A percentile compares a stretch with the other conserved stretches of the same genome.
Evolutionary conservation across 1,140 invertebrate genomes (phyloP).

Genomic region (Nomia melanderi): DNA sequence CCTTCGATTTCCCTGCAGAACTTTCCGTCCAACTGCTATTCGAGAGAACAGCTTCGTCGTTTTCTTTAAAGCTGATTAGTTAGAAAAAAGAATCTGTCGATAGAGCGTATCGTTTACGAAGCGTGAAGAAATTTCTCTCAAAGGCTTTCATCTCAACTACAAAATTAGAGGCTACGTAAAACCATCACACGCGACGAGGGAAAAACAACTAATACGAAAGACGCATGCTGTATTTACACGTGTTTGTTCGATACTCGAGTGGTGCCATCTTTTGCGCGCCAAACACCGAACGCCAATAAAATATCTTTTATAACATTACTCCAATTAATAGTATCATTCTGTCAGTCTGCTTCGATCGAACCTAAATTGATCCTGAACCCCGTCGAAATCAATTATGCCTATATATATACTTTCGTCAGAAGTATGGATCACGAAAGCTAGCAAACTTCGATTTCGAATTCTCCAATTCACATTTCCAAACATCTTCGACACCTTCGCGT

Average conservation of each 20-base stretch:
- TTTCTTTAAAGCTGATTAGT: too few relatives aligned
- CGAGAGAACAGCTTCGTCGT: too few relatives aligned
- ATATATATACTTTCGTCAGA: too few relatives aligned
- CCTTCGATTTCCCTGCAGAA: neutral
- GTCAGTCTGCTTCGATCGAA: slow-evolving; percentile 53
- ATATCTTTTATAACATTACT: slow-evolving; percentile 68
- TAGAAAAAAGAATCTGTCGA: neutral
- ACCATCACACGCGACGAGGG: neutral
- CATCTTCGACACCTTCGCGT: too few relatives aligned
- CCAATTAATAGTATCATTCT: slow-evolving; percentile 72
- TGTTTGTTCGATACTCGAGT: slow-evolving; percentile 60
- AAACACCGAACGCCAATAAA: slow-evolving; percentile 66
- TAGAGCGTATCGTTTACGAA: neutral
- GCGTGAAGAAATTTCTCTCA: neutral
- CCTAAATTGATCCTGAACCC: neutral
- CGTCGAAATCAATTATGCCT: too few relatives aligned
- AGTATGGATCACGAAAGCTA: too few relatives aligned
- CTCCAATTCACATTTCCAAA: too few relatives aligned
- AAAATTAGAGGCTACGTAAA: neutral
- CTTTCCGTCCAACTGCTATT: too few relatives aligned
- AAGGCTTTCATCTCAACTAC: neutral
- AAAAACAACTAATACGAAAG: neutral
- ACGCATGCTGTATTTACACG: slow-evolving; percentile 28
- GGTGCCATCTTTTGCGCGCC: slow-evolving; percentile 61
- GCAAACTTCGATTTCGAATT: too few relatives aligned